These are phyloP conservation scores for Otocyon megalotis DNA, from an alignment of 2,113 vertebrate genomes.

Conservation along the genomic window DNA sequence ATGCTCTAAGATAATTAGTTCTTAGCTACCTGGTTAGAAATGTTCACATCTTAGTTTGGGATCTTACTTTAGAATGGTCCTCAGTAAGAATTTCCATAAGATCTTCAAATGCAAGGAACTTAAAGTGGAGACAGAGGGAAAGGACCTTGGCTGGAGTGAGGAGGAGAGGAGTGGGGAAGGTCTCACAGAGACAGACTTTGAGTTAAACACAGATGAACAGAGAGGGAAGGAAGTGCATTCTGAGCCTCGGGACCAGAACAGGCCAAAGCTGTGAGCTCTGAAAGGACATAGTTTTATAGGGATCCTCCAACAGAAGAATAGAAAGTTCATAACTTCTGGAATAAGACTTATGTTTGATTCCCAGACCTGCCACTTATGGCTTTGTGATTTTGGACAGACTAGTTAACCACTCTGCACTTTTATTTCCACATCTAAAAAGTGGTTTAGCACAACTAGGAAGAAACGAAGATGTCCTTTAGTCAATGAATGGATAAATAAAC, in stretches of 20 bases:
- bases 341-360: background rate
- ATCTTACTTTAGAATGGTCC: background rate
- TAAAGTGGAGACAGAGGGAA: background rate
- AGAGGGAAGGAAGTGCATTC: background rate
- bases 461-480: background rate
- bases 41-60: background rate
- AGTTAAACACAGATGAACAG: background rate
- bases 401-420: background rate
- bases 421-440: constrained; percentile 13
- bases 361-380: background rate
- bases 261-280: background rate
- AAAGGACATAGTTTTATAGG: background rate
- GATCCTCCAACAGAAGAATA: background rate
- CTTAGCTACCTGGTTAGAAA: background rate
- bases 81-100: background rate
- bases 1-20: background rate
- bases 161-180: background rate
- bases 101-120: background rate
- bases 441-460: background rate
- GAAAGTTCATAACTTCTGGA: background rate
- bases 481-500: background rate
- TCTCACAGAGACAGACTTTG: background rate
- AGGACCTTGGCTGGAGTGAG: background rate
- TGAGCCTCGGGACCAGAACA: background rate
- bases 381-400: background rate